These are phyloP conservation scores for Melieria omissa DNA, from an alignment of 2,888 invertebrate genomes.

Conservation along the genomic window DNA sequence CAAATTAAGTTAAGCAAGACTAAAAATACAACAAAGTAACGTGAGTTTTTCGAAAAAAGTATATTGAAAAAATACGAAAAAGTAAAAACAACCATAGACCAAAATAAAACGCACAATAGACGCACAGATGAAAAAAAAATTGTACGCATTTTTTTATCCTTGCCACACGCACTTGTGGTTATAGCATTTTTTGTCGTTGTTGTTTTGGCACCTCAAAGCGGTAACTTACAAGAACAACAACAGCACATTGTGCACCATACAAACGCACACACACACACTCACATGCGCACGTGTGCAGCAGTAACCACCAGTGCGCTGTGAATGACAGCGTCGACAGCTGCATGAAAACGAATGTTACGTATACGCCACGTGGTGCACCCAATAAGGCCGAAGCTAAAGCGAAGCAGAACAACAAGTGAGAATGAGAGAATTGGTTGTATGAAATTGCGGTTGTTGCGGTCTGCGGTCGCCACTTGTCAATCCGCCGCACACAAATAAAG, in stretches of 20 bases:
- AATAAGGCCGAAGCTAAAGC: neutral
- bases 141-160: conserved; percentile 15
- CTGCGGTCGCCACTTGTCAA: too few species aligned
- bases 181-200: neutral
- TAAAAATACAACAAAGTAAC: neutral
- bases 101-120: neutral
- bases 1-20: conserved; percentile 20
- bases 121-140: neutral
- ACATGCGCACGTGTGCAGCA: too few species aligned
- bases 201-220: conserved; percentile 31
- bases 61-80: too few species aligned
- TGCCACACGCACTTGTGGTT: too few species aligned
- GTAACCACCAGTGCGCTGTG: neutral
- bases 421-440: too few species aligned
- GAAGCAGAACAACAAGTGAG: neutral
- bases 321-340: conserved; percentile 5
- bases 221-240: conserved; percentile 22
- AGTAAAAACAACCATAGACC: neutral
- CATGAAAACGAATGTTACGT: neutral
- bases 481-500: too few species aligned
- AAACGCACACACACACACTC: too few species aligned
- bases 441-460: too few species aligned
- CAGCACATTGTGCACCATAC: neutral
- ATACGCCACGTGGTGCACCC: neutral
- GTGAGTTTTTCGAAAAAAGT: too few species aligned